A percentile compares a stretch with the other conserved stretches of the same genome.
phyloP scores from a whole-genome alignment of 1,140 invertebrate genomes.

The Thalassaphorura encarpata region DNA sequence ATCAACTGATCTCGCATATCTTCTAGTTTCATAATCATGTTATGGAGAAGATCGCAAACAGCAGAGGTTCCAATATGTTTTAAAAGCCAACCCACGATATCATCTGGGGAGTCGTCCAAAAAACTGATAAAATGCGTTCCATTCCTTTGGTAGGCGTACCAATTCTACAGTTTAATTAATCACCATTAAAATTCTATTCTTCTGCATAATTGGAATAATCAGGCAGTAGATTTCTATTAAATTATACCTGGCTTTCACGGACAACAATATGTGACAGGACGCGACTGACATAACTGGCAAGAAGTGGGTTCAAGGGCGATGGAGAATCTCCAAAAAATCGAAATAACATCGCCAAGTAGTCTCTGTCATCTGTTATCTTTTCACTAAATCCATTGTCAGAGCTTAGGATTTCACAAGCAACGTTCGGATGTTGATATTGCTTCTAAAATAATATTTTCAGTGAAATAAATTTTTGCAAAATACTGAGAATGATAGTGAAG shows the following conservation, averaged over 20 bases:
- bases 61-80: conserved; percentile 87
- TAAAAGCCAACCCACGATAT: conserved; percentile 74
- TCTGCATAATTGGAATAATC: too few relatives aligned
- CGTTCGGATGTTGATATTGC: conserved; percentile 82
- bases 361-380: conserved; percentile 63
- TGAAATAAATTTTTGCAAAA: background rate
- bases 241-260: conserved; percentile 59
- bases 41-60: conserved; percentile 85
- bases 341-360: conserved; percentile 66
- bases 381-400: conserved; percentile 79
- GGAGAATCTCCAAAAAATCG: conserved; percentile 75
- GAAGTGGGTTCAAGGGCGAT: conserved; percentile 77
- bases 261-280: conserved; percentile 76
- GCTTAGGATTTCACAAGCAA: conserved; percentile 87
- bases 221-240: too few relatives aligned
- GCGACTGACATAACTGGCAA: conserved; percentile 93
- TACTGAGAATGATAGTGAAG: too few relatives aligned
- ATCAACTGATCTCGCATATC: too few relatives aligned
- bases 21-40: conserved; percentile 76
- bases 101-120: conserved; percentile 47
- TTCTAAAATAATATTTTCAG: conserved; percentile 45
- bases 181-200: background rate
- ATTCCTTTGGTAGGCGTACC: conserved; percentile 81
- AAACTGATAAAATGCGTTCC: conserved; percentile 84
- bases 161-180: conserved; percentile 51